These are phyloP conservation scores for Tapirus terrestris DNA, from an alignment of 2,113 vertebrate species.

Conservation along the genomic window DNA sequence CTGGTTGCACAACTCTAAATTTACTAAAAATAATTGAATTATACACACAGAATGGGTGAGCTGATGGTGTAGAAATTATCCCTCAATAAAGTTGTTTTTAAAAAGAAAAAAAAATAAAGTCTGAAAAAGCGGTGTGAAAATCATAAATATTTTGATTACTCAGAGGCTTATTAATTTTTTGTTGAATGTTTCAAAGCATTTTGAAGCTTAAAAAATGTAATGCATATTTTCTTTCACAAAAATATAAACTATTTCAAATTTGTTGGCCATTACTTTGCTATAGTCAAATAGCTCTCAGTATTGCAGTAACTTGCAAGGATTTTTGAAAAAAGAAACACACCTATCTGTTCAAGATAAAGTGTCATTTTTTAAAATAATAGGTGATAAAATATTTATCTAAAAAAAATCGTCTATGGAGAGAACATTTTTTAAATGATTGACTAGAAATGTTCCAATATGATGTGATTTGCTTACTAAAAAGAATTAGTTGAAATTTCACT, in stretches of 20 bases:
- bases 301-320: not conserved
- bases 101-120: not conserved
- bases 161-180: not conserved
- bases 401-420: not conserved
- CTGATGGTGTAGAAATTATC: not conserved
- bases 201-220: not conserved
- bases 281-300: not conserved
- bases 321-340: not conserved
- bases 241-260: not conserved
- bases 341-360: not conserved
- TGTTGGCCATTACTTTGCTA: not conserved
- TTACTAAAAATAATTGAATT: not conserved
- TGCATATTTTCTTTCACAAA: not conserved
- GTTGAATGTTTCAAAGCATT: not conserved
- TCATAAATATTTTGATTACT: not conserved
- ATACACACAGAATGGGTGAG: not conserved
- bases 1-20: not conserved
- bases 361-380: not conserved
- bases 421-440: not conserved
- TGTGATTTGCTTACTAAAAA: not conserved
- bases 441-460: not conserved
- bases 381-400: not conserved
- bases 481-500: not conserved
- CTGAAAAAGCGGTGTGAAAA: not conserved
- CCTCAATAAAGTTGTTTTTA: not conserved